phyloP scores from a whole-genome alignment of 2,797 vertebrate species.

The Toxotes lorentzi region DNA sequence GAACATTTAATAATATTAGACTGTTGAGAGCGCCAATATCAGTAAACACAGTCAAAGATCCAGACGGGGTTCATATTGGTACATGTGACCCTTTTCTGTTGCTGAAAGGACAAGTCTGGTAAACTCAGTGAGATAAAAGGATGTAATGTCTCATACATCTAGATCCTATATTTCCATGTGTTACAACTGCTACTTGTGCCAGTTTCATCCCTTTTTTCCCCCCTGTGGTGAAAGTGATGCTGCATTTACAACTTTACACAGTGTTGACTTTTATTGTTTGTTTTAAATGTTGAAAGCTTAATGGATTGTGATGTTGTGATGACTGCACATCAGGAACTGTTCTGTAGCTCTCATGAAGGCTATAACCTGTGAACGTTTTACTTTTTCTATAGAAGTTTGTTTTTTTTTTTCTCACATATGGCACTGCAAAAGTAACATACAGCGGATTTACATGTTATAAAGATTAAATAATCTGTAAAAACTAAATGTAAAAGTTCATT shows the following conservation, averaged over 20 bases:
- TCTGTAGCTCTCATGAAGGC: neutral
- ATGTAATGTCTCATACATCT: neutral
- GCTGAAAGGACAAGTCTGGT: constrained; percentile 15
- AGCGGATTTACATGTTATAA: neutral
- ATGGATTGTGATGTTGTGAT: neutral
- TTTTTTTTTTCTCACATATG: neutral
- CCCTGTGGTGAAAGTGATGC: neutral
- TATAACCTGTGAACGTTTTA: neutral
- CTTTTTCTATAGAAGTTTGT: neutral
- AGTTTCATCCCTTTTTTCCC: neutral
- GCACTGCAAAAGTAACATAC: neutral
- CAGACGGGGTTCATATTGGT: constrained; percentile 22
- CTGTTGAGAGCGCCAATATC: neutral
- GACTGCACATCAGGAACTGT: constrained; percentile 6
- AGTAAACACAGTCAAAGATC: constrained; percentile 14
- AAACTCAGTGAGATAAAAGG: constrained; percentile 12
- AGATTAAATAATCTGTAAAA: neutral
- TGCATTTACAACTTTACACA: neutral
- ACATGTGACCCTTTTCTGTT: constrained; percentile 5
- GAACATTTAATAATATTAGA: constrained; percentile 4
- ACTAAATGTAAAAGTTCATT: constrained; percentile 47
- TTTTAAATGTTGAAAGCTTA: constrained; percentile 13
- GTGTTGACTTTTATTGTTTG: neutral
- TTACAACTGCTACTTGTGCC: neutral
- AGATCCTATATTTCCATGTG: constrained; percentile 1